Percentiles rank a stretch among this genome's conserved stretches.
Evolutionary conservation across 2,888 invertebrate species (phyloP).

Genomic region (Platycnemis pennipes): DNA sequence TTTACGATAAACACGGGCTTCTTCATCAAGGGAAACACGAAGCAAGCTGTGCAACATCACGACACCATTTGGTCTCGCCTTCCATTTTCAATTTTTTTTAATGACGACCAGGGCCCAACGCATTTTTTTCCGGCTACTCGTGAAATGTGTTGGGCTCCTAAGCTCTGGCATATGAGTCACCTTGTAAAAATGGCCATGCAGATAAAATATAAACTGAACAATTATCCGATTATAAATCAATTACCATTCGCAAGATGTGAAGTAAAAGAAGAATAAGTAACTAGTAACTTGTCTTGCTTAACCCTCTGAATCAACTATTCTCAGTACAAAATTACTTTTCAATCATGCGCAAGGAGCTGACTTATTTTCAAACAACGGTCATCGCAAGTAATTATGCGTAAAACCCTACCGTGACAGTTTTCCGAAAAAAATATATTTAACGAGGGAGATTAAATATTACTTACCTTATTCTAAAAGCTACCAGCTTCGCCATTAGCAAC

Average conservation of each 20-base stretch:
- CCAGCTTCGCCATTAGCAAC: too few species aligned
- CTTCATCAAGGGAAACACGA: not conserved
- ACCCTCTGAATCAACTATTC: not conserved
- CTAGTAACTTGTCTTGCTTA: not conserved
- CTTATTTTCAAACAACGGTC: too few species aligned
- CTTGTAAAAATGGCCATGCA: not conserved
- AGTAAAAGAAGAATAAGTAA: too few species aligned
- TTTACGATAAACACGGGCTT: not conserved
- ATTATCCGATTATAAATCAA: not conserved
- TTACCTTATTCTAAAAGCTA: too few species aligned
- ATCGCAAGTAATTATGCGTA: too few species aligned
- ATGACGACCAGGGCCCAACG: not conserved
- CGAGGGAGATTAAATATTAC: too few species aligned
- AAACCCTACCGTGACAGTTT: too few species aligned
- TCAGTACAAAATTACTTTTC: too few species aligned
- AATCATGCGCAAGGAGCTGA: not conserved
- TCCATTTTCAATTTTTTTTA: not conserved
- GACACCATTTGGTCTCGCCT: constrained; percentile 13
- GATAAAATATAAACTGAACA: not conserved
- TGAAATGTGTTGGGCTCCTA: not conserved
- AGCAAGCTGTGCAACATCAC: not conserved
- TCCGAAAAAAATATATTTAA: too few species aligned
- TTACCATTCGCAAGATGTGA: not conserved
- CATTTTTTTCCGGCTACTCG: not conserved
- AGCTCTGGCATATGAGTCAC: not conserved